Evolutionary conservation across 2,113 vertebrate species (phyloP).

Genomic region (Sylvilagus bachmani): DNA sequence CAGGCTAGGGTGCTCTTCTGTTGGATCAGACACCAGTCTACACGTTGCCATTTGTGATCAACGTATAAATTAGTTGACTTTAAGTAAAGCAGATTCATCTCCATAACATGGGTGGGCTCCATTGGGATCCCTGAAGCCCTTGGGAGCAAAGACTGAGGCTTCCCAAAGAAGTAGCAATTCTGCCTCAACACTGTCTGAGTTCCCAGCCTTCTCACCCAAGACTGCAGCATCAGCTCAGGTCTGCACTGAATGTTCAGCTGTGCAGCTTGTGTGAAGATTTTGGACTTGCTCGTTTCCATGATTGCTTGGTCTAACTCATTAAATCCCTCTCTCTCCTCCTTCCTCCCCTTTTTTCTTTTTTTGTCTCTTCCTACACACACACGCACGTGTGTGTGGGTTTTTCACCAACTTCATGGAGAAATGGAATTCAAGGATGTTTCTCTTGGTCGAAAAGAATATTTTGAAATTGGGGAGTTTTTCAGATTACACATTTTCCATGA

Average conservation of each 20-base stretch:
- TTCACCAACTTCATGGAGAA: too few relatives aligned
- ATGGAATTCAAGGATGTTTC: too few relatives aligned
- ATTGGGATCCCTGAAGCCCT: not conserved
- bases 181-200: not conserved
- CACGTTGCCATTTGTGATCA: not conserved
- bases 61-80: not conserved
- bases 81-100: not conserved
- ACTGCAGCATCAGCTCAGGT: too few relatives aligned
- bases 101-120: not conserved
- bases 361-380: too few relatives aligned
- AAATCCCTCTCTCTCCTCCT: not conserved
- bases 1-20: not conserved
- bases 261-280: not conserved
- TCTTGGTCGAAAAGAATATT: too few relatives aligned
- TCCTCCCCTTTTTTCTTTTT: not conserved
- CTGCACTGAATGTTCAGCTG: not conserved
- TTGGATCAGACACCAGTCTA: not conserved
- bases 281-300: not conserved
- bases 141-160: not conserved
- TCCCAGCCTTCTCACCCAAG: not conserved
- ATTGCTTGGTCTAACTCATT: not conserved
- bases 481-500: too few relatives aligned
- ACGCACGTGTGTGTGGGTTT: too few relatives aligned
- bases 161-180: not conserved
- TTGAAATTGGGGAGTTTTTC: too few relatives aligned